Conservation (phyloP, 1,140 invertebrate species). For the Ctenoplectra terminalis region DNA sequence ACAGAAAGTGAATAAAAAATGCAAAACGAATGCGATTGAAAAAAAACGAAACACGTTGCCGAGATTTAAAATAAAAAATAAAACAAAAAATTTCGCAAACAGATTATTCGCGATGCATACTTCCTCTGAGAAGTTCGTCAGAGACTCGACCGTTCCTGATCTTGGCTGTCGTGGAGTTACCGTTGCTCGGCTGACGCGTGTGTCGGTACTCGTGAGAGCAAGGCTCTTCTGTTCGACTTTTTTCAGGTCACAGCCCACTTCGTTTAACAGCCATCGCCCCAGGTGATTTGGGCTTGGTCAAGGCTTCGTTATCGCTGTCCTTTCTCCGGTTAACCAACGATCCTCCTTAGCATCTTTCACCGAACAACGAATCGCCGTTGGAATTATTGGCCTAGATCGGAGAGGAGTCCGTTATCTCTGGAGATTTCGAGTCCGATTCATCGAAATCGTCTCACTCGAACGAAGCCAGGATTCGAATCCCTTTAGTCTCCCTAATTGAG, state of each 20-base stretch:
- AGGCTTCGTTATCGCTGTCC: background rate
- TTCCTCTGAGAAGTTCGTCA: too few relatives aligned
- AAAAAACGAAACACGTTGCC: background rate
- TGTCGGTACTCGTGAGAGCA: too few relatives aligned
- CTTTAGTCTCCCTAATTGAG: background rate
- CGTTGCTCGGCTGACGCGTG: background rate
- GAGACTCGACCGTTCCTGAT: background rate
- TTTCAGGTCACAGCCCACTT: slow-evolving; percentile 19
- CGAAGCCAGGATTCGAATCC: background rate
- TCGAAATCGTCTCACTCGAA: background rate
- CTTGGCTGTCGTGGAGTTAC: background rate
- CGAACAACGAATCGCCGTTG: background rate
- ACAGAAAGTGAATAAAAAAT: too few relatives aligned
- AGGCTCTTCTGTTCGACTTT: background rate
- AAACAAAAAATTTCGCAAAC: background rate
- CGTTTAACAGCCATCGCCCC: background rate
- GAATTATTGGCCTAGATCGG: slow-evolving; percentile 15
- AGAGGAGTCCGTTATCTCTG: background rate
- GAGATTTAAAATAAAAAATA: background rate
- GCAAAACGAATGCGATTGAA: background rate
- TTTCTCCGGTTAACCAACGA: background rate
- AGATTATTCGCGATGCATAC: background rate
- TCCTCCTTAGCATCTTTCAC: background rate
- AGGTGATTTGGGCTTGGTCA: slow-evolving; percentile 17
- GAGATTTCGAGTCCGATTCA: too few relatives aligned